phyloP scores from a whole-genome alignment of 2,888 invertebrate genomes.

The Yponomeuta sedellus region DNA sequence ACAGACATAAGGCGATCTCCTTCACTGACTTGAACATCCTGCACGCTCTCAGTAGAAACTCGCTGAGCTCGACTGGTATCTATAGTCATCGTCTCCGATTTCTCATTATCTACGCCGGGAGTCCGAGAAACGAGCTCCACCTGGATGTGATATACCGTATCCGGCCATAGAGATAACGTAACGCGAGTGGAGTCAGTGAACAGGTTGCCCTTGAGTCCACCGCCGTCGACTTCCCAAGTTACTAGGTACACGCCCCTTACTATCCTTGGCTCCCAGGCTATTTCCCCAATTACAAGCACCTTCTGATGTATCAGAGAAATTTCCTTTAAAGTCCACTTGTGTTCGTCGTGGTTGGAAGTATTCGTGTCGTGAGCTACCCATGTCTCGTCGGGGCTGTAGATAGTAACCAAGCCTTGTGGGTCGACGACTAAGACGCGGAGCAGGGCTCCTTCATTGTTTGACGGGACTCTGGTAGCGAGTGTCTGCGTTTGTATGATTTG shows the following conservation, averaged over 20 bases:
- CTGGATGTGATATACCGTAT: slow-evolving; percentile 88
- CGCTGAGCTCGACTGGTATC: slow-evolving; percentile 79
- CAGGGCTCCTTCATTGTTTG: slow-evolving; percentile 79
- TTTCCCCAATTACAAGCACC: slow-evolving; percentile 82
- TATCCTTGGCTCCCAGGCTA: slow-evolving; percentile 83
- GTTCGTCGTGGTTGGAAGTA: slow-evolving; percentile 63
- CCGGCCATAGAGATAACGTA: slow-evolving; percentile 87
- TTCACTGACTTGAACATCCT: slow-evolving; percentile 76
- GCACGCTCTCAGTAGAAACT: slow-evolving; percentile 79
- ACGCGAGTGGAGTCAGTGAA: slow-evolving; percentile 88
- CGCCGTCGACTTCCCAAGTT: slow-evolving; percentile 90
- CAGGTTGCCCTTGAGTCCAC: slow-evolving; percentile 87
- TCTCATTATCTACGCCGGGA: slow-evolving; percentile 78
- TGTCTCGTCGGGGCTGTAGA: slow-evolving; percentile 81
- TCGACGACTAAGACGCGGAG: slow-evolving; percentile 83
- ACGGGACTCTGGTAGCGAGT: slow-evolving; percentile 78
- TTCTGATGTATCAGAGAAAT: slow-evolving; percentile 84
- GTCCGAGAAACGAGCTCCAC: slow-evolving; percentile 80
- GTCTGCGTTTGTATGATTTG: slow-evolving; percentile 82
- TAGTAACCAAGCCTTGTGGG: slow-evolving; percentile 82
- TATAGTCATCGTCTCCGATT: slow-evolving; percentile 80
- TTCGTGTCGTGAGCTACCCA: slow-evolving; percentile 76
- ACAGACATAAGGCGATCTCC: slow-evolving; percentile 78
- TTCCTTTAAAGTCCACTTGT: slow-evolving; percentile 80
- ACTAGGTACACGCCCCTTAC: slow-evolving; percentile 83